Conservation (phyloP, 2,797 vertebrate genomes). For the Cirrhinus molitorella region DNA sequence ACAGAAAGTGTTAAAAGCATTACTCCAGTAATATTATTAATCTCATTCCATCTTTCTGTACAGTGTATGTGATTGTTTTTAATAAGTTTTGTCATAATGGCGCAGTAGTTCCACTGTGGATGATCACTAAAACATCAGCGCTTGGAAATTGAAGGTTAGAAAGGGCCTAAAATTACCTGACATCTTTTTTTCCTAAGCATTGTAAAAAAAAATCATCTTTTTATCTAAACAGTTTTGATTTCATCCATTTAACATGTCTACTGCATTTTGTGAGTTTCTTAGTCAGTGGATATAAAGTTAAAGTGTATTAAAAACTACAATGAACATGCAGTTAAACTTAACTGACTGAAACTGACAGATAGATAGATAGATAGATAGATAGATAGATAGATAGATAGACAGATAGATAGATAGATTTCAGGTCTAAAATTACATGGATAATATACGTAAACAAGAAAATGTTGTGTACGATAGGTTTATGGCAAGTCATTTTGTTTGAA, state of each 20-base stretch:
- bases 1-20: conserved; percentile 21
- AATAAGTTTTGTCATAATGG: neutral
- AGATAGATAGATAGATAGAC: no score
- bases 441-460: neutral
- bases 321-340: no score
- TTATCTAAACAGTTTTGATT: neutral
- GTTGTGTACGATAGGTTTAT: neutral
- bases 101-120: neutral
- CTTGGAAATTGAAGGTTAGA: neutral
- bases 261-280: neutral
- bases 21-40: neutral
- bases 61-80: neutral
- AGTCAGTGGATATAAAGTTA: neutral
- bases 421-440: neutral
- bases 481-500: neutral
- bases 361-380: no score
- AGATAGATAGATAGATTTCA: no score
- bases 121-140: neutral
- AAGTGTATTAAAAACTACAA: neutral
- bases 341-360: no score
- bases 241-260: neutral
- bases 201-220: neutral
- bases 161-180: neutral
- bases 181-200: neutral
- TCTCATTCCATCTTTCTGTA: neutral